These are phyloP conservation scores for Laothoe populi DNA, from an alignment of 2,888 invertebrate species.

Conservation along the genomic window DNA sequence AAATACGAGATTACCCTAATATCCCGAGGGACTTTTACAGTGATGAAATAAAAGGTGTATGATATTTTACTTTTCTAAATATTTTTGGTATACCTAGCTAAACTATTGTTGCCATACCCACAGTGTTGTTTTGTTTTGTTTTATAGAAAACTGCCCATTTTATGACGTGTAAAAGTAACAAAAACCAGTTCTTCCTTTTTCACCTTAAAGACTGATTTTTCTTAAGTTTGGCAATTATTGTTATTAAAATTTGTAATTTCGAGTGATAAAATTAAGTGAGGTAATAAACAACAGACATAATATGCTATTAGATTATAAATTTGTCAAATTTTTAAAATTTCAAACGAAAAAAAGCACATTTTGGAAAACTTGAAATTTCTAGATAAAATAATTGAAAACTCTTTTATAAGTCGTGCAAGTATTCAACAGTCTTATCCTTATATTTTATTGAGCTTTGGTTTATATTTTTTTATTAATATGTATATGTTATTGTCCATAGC, in stretches of 20 bases:
- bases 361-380: too few relatives aligned
- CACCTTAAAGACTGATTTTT: constrained; percentile 52
- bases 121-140: neutral
- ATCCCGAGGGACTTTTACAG: too few relatives aligned
- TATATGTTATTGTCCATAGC: neutral
- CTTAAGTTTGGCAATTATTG: constrained; percentile 38
- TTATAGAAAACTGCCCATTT: constrained; percentile 29
- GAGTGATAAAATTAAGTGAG: neutral
- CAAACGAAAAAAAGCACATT: too few relatives aligned
- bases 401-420: too few relatives aligned
- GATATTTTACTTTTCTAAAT: too few relatives aligned
- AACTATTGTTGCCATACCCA: neutral
- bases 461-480: neutral
- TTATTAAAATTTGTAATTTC: constrained; percentile 16
- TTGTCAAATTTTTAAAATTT: neutral
- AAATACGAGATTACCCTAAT: too few relatives aligned
- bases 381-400: too few relatives aligned
- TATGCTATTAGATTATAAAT: neutral
- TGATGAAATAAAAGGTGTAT: too few relatives aligned
- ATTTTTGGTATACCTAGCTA: too few relatives aligned
- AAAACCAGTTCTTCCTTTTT: constrained; percentile 47
- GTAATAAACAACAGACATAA: neutral
- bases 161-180: constrained; percentile 26
- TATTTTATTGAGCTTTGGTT: too few relatives aligned
- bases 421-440: too few relatives aligned